Evolutionary conservation across 1,140 invertebrate species (phyloP).

Genomic region (Leptinotarsa defecta): DNA sequence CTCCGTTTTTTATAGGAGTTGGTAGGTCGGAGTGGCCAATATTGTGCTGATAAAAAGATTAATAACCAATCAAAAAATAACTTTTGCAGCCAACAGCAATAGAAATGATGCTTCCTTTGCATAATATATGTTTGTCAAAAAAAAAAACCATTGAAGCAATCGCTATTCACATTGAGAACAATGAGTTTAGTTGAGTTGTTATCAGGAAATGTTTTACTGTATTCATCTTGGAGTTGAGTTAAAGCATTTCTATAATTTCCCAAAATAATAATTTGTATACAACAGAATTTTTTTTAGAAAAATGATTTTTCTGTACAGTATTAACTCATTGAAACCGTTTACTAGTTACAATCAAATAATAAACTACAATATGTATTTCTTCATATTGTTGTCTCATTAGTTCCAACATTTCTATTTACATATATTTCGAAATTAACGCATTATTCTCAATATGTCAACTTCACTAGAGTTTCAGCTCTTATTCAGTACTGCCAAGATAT

Average conservation of each 20-base stretch:
- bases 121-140: too few relatives aligned
- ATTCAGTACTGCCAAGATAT: not conserved
- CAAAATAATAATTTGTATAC: too few relatives aligned
- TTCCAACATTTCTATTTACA: not conserved
- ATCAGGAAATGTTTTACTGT: too few relatives aligned
- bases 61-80: not conserved
- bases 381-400: too few relatives aligned
- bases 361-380: too few relatives aligned
- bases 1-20: slow-evolving; percentile 26
- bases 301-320: too few relatives aligned
- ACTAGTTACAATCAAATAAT: too few relatives aligned
- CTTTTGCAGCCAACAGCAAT: slow-evolving; percentile 6
- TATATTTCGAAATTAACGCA: not conserved
- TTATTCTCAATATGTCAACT: not conserved
- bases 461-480: not conserved
- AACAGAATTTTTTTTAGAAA: too few relatives aligned
- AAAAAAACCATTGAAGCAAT: too few relatives aligned
- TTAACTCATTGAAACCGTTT: too few relatives aligned
- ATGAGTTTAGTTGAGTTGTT: not conserved
- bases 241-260: too few relatives aligned
- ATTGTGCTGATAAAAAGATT: slow-evolving; percentile 28
- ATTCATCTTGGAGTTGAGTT: too few relatives aligned
- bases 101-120: not conserved
- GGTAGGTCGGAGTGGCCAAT: slow-evolving; percentile 25
- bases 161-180: not conserved